Base-by-base conservation (phyloP, 2,797 vertebrate genomes). In the Acanthurus tractus region DNA sequence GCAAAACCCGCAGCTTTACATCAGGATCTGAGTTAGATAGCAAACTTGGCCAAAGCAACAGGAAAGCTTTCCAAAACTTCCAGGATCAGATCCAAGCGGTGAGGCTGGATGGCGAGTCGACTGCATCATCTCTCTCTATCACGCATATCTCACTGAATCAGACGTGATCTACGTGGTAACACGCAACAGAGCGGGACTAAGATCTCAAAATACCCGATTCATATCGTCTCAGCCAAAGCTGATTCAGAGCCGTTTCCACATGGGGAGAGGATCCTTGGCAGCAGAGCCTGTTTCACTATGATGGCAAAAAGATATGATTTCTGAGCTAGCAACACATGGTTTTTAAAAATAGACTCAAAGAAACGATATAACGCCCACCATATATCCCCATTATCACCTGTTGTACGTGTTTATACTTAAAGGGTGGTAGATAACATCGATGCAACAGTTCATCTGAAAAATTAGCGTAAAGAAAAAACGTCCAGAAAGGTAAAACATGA, bases 61-160 rank as follows among this genome's bases (percentile, higher is more conserved):
- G 61, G 70, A 69, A 70, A 76, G 48, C 45, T 68, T 71, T 69
- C 64, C 29, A 55, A 9, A 18, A 76, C 38, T 18, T 81, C 78
- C 83, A 66, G 59, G 52, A 87, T 90, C 86, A 86, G 71, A 88
- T 89, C 34, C 11, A 56, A 56, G 67, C 61, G 22, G 48, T 9
- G 38, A 70, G 68, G 72, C 10, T 0, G 54, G 70, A 76, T 40
- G 22, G 48, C 42, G n/a, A 29, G 65, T 44, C 50, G 57, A 1
- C 11, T 40, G 1, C 74, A 86, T 85, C 87, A 11, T 55, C 79
- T 84, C 79, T 84, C 82, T 83, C 59, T 22, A 23, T 48, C 3
- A 18, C 76, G 34, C 50, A 2, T 29, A 87, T 86, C 81, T 68
- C 54, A 25, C 52, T 59, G 70, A 46, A 89, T 77, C 74, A 63